A percentile compares a stretch with the other conserved stretches of the same genome.
These are phyloP conservation scores for Porphyrio hochstetteri DNA, from an alignment of 2,113 vertebrate species.

Conservation along the genomic window DNA sequence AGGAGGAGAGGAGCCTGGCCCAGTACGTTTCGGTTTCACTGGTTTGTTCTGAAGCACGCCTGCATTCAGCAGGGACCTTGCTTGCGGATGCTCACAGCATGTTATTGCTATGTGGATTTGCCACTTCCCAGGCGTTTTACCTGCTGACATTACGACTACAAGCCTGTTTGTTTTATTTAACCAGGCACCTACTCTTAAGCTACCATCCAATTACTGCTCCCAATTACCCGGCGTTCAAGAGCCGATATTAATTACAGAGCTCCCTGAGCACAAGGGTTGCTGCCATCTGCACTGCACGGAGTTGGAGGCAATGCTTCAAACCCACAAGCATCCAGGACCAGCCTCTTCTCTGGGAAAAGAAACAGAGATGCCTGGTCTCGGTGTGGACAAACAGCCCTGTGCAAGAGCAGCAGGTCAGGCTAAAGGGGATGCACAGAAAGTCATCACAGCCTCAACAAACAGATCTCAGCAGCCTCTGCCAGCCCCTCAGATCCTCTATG, in stretches of 20 bases:
- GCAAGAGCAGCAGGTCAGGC: neutral
- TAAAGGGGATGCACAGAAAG: neutral
- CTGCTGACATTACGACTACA: neutral
- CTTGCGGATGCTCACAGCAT: fast-evolving
- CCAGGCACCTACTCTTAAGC: neutral
- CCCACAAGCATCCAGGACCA: neutral
- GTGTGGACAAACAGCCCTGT: neutral
- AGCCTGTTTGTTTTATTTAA: constrained; percentile 39
- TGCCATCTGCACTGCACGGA: neutral
- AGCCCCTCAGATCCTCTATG: neutral
- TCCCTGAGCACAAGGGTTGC: neutral
- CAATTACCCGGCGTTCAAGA: neutral
- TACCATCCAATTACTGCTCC: constrained; percentile 45
- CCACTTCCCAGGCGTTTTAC: neutral
- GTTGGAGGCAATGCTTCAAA: neutral
- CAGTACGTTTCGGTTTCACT: neutral
- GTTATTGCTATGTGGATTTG: neutral
- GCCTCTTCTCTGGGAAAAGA: neutral
- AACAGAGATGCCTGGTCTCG: fast-evolving
- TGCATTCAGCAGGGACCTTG: fast-evolving
- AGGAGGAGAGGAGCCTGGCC: neutral
- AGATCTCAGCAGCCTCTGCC: neutral
- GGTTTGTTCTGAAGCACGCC: neutral
- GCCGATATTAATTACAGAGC: neutral
- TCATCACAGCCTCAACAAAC: fast-evolving